These are phyloP conservation scores for Drosophila obscura DNA, from an alignment of 1,140 invertebrate genomes.

Conservation along the genomic window DNA sequence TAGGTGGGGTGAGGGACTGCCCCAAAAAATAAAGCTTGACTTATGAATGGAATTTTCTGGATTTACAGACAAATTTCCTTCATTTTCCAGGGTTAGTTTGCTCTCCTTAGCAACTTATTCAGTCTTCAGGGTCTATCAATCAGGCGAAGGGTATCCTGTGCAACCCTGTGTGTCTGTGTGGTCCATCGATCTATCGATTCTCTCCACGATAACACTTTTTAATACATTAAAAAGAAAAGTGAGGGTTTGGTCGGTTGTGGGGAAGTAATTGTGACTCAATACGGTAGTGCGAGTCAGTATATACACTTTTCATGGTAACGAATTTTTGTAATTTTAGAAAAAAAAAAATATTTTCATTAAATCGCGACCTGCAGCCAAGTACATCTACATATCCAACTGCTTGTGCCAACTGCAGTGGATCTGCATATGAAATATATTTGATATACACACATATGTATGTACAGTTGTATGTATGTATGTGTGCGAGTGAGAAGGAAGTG, in stretches of 20 bases:
- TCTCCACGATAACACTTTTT: neutral
- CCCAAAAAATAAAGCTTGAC: slow-evolving; percentile 14
- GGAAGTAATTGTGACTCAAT: slow-evolving; percentile 9
- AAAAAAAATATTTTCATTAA: too few species aligned
- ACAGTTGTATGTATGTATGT: too few species aligned
- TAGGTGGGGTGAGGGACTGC: too few species aligned
- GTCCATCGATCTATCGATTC: slow-evolving; percentile 15
- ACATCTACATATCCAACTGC: too few species aligned
- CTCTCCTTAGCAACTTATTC: neutral
- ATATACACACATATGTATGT: too few species aligned
- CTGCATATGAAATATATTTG: too few species aligned
- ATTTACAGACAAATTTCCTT: slow-evolving; percentile 30
- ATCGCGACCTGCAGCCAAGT: slow-evolving; percentile 10
- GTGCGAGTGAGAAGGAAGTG: too few species aligned
- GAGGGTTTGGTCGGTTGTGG: neutral
- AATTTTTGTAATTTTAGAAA: slow-evolving; percentile 60
- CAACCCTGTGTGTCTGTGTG: neutral
- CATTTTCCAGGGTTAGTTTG: neutral
- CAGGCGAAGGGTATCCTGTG: neutral
- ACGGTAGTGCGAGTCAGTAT: slow-evolving; percentile 6
- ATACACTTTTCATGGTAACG: too few species aligned
- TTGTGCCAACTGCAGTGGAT: slow-evolving; percentile 3
- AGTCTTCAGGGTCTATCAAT: slow-evolving; percentile 10
- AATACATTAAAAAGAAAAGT: too few species aligned
- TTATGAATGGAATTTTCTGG: slow-evolving; percentile 27